Conservation (phyloP, 2,113 vertebrate species). For the Thamnaconus septentrionalis region DNA sequence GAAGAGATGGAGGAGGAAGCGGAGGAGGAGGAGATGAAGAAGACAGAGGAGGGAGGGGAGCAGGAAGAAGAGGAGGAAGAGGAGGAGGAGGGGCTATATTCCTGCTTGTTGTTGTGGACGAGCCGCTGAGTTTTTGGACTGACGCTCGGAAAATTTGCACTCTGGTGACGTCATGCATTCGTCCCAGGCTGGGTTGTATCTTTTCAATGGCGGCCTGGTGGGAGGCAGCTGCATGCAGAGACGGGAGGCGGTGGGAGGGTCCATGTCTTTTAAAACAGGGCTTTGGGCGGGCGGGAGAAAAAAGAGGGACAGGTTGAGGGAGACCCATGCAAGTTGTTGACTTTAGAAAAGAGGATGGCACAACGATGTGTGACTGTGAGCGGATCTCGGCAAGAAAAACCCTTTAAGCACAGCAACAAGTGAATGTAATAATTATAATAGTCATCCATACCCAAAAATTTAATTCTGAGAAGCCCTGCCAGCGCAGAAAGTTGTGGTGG, state of each 20-base stretch:
- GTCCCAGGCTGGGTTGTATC: neutral
- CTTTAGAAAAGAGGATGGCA: slow-evolving; percentile 67
- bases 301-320: slow-evolving; percentile 64
- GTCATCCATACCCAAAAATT: slow-evolving; percentile 98
- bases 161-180: neutral
- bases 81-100: too few relatives aligned
- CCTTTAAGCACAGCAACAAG: slow-evolving; percentile 78
- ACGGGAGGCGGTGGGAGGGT: slow-evolving; percentile 50
- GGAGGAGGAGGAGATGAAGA: too few relatives aligned
- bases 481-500: slow-evolving; percentile 87
- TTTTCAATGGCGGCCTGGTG: slow-evolving; percentile 9
- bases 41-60: too few relatives aligned
- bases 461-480: slow-evolving; percentile 99
- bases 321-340: slow-evolving; percentile 60
- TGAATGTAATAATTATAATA: slow-evolving; percentile 69
- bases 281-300: slow-evolving; percentile 60
- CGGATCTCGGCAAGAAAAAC: slow-evolving; percentile 72
- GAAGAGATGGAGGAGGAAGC: too few relatives aligned
- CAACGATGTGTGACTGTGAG: slow-evolving; percentile 74
- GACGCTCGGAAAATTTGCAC: slow-evolving; percentile 7
- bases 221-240: slow-evolving; percentile 53
- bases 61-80: too few relatives aligned
- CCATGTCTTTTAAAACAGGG: slow-evolving; percentile 53
- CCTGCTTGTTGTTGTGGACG: slow-evolving; percentile 22
- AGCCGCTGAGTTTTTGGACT: slow-evolving; percentile 15